Evolutionary conservation across 2,888 invertebrate genomes (phyloP).

Genomic region (Drosophila suboccidentalis): DNA sequence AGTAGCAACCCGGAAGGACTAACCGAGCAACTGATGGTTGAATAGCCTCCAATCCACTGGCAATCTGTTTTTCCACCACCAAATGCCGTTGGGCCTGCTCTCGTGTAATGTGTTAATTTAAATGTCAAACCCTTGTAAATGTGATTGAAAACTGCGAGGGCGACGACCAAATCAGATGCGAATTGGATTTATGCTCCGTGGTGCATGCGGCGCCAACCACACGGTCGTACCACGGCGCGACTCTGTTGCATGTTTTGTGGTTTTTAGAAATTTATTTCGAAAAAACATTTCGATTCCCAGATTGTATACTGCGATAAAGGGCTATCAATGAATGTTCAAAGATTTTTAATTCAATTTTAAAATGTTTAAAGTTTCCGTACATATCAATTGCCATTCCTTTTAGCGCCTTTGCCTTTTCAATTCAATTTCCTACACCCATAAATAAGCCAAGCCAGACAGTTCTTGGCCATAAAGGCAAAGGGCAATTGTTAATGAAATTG

Average conservation of each 20-base stretch:
- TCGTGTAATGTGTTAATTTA: conserved; percentile 59
- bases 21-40: conserved; percentile 18
- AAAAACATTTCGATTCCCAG: conserved; percentile 21
- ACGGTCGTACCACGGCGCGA: conserved; percentile 5
- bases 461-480: conserved; percentile 36
- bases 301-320: conserved; percentile 6
- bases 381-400: conserved; percentile 11
- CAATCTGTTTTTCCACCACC: conserved; percentile 39
- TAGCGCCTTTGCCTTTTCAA: conserved; percentile 49
- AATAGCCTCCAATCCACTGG: conserved; percentile 10
- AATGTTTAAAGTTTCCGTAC: conserved; percentile 2
- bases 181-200: conserved; percentile 72
- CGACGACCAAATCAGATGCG: conserved; percentile 40
- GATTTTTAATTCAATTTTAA: conserved; percentile 3
- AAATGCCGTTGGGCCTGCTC: not conserved
- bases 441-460: conserved; percentile 52
- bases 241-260: conserved; percentile 57
- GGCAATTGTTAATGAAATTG: conserved; percentile 70
- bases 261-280: conserved; percentile 41
- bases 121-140: conserved; percentile 55
- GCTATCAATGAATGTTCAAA: not conserved
- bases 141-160: conserved; percentile 43
- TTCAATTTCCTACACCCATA: conserved; percentile 69
- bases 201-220: conserved; percentile 65
- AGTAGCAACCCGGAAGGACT: conserved; percentile 51